Evolutionary conservation across 2,113 vertebrate genomes (phyloP).

Genomic region (Saccopteryx leptura): DNA sequence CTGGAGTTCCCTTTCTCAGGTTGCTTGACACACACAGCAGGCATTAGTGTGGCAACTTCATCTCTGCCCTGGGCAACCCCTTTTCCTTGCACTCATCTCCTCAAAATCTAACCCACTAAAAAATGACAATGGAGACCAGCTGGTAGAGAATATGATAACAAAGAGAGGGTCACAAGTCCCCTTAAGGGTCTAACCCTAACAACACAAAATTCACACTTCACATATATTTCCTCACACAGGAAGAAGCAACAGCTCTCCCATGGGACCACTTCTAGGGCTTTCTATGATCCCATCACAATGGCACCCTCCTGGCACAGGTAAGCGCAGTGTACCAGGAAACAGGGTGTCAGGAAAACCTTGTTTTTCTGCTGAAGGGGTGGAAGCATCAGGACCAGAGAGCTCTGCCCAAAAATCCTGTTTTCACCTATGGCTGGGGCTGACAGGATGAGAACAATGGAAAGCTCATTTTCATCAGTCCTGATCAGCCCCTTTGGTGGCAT

Average conservation of each 20-base stretch:
- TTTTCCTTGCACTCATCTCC: neutral
- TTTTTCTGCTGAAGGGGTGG: neutral
- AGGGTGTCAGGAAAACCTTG: too few relatives aligned
- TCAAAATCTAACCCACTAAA: neutral
- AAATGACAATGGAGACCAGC: neutral
- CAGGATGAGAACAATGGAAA: neutral
- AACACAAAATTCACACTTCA: neutral
- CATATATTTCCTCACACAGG: neutral
- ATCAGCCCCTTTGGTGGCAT: neutral
- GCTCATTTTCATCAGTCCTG: neutral
- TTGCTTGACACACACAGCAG: neutral
- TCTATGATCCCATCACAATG: neutral
- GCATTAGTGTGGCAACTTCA: neutral
- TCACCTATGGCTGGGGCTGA: neutral
- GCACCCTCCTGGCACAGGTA: neutral
- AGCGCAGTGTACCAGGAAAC: neutral
- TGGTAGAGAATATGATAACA: neutral
- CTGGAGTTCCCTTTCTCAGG: neutral
- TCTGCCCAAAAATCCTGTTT: neutral
- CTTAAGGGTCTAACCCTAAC: neutral
- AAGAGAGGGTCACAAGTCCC: neutral
- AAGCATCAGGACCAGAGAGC: neutral
- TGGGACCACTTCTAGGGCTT: neutral
- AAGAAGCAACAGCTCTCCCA: slow-evolving; percentile 35
- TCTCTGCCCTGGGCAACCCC: neutral